A percentile compares a stretch with the other conserved stretches of the same genome.
Conservation (phyloP, 2,797 vertebrate genomes). For the Arctocebus calabarensis region DNA sequence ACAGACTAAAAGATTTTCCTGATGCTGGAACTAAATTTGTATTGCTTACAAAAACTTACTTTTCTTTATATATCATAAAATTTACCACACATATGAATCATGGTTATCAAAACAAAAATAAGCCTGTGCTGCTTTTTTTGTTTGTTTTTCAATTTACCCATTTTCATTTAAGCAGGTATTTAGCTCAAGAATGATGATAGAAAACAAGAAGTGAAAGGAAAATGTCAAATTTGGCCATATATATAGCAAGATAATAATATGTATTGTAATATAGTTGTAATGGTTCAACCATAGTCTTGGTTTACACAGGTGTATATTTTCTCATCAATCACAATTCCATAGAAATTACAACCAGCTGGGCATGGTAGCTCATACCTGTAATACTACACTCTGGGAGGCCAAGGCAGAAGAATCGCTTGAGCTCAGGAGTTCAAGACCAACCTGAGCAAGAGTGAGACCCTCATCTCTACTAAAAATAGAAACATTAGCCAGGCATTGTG, state of each 20-base stretch:
- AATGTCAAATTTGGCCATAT: background rate
- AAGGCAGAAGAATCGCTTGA: too few relatives aligned
- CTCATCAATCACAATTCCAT: background rate
- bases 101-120: conserved; percentile 27
- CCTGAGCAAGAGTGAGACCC: too few relatives aligned
- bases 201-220: background rate
- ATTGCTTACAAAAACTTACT: conserved; percentile 9
- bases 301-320: background rate
- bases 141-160: background rate
- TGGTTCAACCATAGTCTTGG: background rate
- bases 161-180: conserved; percentile 53
- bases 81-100: conserved; percentile 18
- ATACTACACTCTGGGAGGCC: too few relatives aligned
- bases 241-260: background rate
- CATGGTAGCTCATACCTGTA: too few relatives aligned
- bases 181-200: background rate
- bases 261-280: background rate
- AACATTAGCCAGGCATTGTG: too few relatives aligned
- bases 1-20: background rate
- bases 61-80: conserved; percentile 58
- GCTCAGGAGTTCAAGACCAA: too few relatives aligned
- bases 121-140: background rate
- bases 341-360: background rate
- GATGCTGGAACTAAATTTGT: background rate
- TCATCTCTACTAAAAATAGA: too few relatives aligned